A percentile compares a stretch with the other conserved stretches of the same genome.
Evolutionary conservation across 2,113 vertebrate species (phyloP).

Genomic region (Rhabdomys dilectus): DNA sequence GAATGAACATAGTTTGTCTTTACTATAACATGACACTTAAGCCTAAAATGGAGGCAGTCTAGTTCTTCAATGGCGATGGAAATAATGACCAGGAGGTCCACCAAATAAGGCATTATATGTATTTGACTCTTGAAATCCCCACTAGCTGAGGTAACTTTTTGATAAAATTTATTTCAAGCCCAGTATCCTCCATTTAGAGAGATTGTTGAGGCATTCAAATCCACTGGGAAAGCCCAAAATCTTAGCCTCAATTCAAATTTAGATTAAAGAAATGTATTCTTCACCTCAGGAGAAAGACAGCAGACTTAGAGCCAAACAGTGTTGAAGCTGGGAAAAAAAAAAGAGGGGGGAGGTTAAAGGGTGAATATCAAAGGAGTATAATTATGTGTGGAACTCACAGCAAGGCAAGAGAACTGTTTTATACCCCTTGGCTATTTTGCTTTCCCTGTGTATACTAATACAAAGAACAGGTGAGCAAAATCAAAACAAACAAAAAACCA

Average conservation of each 20-base stretch:
- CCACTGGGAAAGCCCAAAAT: not conserved
- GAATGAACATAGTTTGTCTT: not conserved
- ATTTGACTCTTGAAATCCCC: not conserved
- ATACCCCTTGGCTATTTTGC: not conserved
- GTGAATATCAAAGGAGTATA: not conserved
- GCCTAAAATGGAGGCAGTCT: not conserved
- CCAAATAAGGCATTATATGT: not conserved
- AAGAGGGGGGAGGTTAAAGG: not conserved
- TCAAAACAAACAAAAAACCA: no score
- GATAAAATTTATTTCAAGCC: not conserved
- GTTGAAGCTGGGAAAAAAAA: not conserved
- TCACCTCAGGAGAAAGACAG: not conserved
- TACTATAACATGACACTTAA: not conserved
- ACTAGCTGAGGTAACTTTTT: not conserved
- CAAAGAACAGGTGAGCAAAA: not conserved
- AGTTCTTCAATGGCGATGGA: not conserved
- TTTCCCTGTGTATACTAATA: not conserved
- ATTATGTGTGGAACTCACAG: not conserved
- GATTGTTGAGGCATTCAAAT: not conserved
- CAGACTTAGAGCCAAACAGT: not conserved
- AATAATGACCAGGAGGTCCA: not conserved
- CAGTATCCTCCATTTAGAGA: not conserved
- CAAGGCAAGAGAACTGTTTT: not conserved
- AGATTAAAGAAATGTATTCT: not conserved
- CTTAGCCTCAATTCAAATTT: not conserved